Base-by-base conservation (phyloP, 2,888 invertebrate genomes). In the Volucella inanis region DNA sequence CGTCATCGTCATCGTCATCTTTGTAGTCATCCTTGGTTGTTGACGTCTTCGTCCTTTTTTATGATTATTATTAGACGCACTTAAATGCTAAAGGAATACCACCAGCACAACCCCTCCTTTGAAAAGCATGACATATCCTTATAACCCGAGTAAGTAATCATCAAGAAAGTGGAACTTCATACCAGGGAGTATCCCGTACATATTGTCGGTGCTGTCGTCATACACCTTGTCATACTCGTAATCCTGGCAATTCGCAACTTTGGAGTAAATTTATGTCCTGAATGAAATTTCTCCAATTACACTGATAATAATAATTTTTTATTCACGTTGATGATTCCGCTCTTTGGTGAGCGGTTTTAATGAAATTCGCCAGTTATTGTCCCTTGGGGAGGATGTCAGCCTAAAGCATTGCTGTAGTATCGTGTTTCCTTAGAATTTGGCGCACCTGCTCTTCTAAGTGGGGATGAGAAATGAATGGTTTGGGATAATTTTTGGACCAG, bases 21-120 rank as follows among this genome's bases (percentile, higher is more conserved):
- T 12, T 11, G 14, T 8, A 49, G 22, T 10, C 14, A 15, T 39
- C 38, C 22, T 18, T 15, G 22, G 47, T 38, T 31, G 64, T 57
- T 45, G 75, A 65, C 80, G 62, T 81, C 62, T 81, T 81, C 76
- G 85, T 85, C 81, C 68, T 85, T 81, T 82, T 85, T 85, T 85
- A 85, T 72, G 85, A 85, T 85, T 85, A 85, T 85, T 85, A 85
- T 85, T 85, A 76, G 85, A 85, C 85, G 81, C 85, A 85, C 85
- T 85, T 85, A 85, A 80, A 85, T 67, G 50, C 55, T 43, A 18
- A 61, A n/a, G n/a, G 18, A 68, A 57, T 45, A 22, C 22, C 47
- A 50, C 47, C 49, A 31, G 3, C 6, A 47, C 49, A 70, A 50
- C 55, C 74, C 10, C 61, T 38, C 55, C 65, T 39, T 38, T 38